Evolutionary conservation across 2,797 vertebrate genomes (phyloP), one percentile per base, ranked within the genome.

Genomic region (Hipposideros larvatus): DNA sequence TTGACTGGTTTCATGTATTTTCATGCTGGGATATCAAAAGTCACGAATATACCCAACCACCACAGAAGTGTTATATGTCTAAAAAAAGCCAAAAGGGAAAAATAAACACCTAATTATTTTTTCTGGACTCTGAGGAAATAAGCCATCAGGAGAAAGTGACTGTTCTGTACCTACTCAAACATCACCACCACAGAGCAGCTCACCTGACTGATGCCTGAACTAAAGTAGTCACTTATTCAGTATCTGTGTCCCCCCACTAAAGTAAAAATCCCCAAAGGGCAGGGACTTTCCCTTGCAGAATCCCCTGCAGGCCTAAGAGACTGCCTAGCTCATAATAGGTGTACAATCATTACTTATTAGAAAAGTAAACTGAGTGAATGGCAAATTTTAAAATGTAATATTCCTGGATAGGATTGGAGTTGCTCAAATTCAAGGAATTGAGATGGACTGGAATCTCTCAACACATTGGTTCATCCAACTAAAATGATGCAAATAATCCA

Each of bases 41-140:
- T 66, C 79, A 87, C 46, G 34, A 88, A 93, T 86, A 83, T 68
- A 51, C 94, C 63, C 19, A 53, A 75, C 41, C 59, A 96, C 31
- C 28, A 34, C 11, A 63, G 11, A 91, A 95, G 18, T 83, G 48
- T 22, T 57, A 41, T 11, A 19, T 31, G 19, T 65, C 28, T 59
- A 34, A 87, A n/a, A 80, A 78, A 5, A 83, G 22, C 14, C 48
- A 83, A 93, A 90, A 46, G 59, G 71, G 53, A 57, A 71, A 73
- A 59, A 70, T 37, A 78, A 59, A 53, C 21, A 37, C 5, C 26
- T 82, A 26, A 34, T 19, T 82, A 15, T 82, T 34, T 7, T 26
- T 18, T 53, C 3, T 21, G 11, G 10, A 37, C 5, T 77, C 18
- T 65, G 7, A 11, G 46, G 18, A 93, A 73, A 19, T 28, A 68